Conservation (phyloP, 2,888 invertebrate species). For the Hypomecis punctinalis region DNA sequence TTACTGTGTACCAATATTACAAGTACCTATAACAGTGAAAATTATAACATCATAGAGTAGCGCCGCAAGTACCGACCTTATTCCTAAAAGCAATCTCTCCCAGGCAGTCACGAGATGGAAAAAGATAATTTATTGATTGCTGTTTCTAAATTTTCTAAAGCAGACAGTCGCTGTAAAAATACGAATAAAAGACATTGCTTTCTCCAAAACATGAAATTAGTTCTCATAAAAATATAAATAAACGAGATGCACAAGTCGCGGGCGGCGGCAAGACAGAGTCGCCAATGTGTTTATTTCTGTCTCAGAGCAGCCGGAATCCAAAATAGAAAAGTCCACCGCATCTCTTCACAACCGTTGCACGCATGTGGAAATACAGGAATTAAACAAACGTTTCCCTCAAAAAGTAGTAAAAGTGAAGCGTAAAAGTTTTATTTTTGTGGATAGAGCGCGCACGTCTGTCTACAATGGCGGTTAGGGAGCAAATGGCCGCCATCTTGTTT, state of each 20-base stretch:
- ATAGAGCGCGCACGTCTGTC: conserved; percentile 49
- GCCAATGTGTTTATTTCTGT: conserved; percentile 79
- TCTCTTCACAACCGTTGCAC: conserved; percentile 69
- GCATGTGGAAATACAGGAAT: conserved; percentile 59
- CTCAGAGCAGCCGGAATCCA: conserved; percentile 66
- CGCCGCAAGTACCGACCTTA: background rate
- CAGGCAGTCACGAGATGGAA: background rate
- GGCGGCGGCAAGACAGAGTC: conserved; percentile 61
- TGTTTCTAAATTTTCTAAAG: background rate
- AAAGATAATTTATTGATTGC: background rate
- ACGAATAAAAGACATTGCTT: background rate
- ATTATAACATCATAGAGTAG: too few species aligned
- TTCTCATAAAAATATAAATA: conserved; percentile 52
- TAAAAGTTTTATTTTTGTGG: conserved; percentile 28
- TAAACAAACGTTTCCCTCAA: conserved; percentile 31
- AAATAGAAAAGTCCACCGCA: conserved; percentile 82
- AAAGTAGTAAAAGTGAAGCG: conserved; percentile 45
- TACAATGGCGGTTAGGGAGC: conserved; percentile 57
- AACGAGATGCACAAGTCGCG: conserved; percentile 59
- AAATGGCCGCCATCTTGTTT: conserved; percentile 75
- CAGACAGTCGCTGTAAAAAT: background rate
- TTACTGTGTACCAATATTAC: too few species aligned
- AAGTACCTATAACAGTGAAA: too few species aligned
- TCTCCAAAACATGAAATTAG: conserved; percentile 29
- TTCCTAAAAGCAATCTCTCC: background rate